phyloP scores from a whole-genome alignment of 1,140 invertebrate species.

The Bradysia coprophila region DNA sequence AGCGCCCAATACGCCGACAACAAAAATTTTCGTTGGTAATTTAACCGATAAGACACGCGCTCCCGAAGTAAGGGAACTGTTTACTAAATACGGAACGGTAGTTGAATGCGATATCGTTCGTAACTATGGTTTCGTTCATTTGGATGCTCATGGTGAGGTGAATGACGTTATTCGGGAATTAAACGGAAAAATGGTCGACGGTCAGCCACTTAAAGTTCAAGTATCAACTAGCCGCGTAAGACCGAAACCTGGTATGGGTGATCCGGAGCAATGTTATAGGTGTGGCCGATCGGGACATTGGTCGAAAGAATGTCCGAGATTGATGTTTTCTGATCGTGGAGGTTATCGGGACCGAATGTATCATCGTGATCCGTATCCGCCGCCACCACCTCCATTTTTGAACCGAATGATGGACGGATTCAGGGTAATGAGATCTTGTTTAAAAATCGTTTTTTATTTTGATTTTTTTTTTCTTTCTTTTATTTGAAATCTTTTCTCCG shows the following conservation, averaged over 20 bases:
- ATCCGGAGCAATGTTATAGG: conserved; percentile 84
- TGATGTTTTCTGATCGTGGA: conserved; percentile 52
- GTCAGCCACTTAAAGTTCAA: conserved; percentile 76
- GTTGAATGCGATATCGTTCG: conserved; percentile 81
- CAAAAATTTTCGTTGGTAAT: conserved; percentile 82
- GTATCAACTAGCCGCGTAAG: conserved; percentile 78
- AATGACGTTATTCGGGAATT: conserved; percentile 73
- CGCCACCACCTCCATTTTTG: conserved; percentile 67
- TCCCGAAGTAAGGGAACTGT: conserved; percentile 67
- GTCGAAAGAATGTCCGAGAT: conserved; percentile 81
- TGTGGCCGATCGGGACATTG: conserved; percentile 86
- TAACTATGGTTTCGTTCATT: conserved; percentile 82
- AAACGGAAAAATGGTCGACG: conserved; percentile 66
- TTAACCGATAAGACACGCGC: conserved; percentile 75
- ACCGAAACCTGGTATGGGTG: conserved; percentile 85
- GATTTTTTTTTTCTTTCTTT: background rate
- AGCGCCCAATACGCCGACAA: conserved; percentile 64
- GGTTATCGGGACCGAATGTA: conserved; percentile 67
- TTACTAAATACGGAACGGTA: conserved; percentile 74
- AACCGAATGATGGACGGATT: conserved; percentile 73
- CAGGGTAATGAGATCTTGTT: conserved; percentile 56
- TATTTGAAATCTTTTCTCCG: conserved; percentile 3
- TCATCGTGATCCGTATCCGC: conserved; percentile 63
- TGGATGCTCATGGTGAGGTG: conserved; percentile 63
- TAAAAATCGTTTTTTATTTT: no score